Evolutionary conservation across 2,113 vertebrate genomes (phyloP).

Genomic region (Balaeniceps rex): DNA sequence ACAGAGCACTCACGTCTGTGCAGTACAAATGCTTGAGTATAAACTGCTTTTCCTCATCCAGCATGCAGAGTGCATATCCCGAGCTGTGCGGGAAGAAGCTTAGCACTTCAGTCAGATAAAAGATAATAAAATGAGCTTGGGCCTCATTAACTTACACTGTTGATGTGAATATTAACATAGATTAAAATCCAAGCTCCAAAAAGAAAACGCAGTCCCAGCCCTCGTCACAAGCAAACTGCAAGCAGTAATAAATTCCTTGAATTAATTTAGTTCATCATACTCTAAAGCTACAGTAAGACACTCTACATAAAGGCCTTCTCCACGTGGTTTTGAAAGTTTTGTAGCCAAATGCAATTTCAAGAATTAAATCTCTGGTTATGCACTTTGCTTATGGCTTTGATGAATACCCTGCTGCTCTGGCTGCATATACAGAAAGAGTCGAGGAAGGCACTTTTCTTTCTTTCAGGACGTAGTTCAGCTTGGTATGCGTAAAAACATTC

Average conservation of each 20-base stretch:
- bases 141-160: conserved; percentile 38
- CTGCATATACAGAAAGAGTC: background rate
- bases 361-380: conserved; percentile 28
- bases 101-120: conserved; percentile 29
- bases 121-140: conserved; percentile 37
- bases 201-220: background rate
- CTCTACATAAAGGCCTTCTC: background rate
- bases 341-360: background rate
- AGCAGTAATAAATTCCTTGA: conserved; percentile 19
- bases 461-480: background rate
- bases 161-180: conserved; percentile 37
- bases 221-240: background rate
- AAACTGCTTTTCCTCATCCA: conserved; percentile 24
- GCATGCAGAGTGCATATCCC: background rate
- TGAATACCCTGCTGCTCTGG: background rate
- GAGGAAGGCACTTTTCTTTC: conserved; percentile 34
- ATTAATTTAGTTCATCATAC: conserved; percentile 13
- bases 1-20: conserved; percentile 11
- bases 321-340: background rate
- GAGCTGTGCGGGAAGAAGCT: background rate
- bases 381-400: conserved; percentile 5
- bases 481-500: background rate
- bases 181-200: conserved; percentile 41
- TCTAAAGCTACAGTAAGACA: background rate
- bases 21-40: background rate